Evolutionary conservation across 2,113 vertebrate genomes (phyloP), one percentile per base, ranked within the genome.

Genomic region (Proteles cristata): DNA sequence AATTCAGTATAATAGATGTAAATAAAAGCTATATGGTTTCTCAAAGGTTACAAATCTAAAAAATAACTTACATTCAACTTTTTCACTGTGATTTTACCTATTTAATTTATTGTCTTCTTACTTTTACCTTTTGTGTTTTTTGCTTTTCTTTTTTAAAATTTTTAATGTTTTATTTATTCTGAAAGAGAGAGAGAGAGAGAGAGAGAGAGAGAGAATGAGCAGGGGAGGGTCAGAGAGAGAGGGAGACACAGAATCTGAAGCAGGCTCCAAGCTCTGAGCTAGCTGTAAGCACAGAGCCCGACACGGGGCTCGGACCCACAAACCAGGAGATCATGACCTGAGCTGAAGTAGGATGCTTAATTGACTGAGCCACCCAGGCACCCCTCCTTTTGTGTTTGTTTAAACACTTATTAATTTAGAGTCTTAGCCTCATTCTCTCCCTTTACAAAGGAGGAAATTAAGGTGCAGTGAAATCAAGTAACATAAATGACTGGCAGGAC

Each of bases 11-110:
- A 69, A 71, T 79, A 93, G 90, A 87, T 81, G 10, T 31, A 88
- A 90, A 81, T 35, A 85, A 65, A 93, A 88, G 7, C 25, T 81
- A 16, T 83, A 82, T 48, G 53, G 80, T 58, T 45, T 74, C 53
- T 93, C 68, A 77, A 95, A 97, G 87, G 7, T 76, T 94, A 86
- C 1, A 94, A 93, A 87, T 69, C 35, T 73, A 79, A 55, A 48
- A 85, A 63, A 58, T 68, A 63, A 4, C 15, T 31, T 93, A 33
- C 0, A 85, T 77, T 90, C 12, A 74, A 17, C 7, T 83, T 92
- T 45, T 43, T 71, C 5, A 48, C 8, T 88, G 1, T 88, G n/a
- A 76, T 68, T 85, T 90, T 97, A 80, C 26, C 28, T 73, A 66
- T 92, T 93, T 2, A 71, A 12, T 69, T 4, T 53, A 26, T 69